Conservation (phyloP, 2,888 invertebrate species). For the Aproaerema taeniolella region DNA sequence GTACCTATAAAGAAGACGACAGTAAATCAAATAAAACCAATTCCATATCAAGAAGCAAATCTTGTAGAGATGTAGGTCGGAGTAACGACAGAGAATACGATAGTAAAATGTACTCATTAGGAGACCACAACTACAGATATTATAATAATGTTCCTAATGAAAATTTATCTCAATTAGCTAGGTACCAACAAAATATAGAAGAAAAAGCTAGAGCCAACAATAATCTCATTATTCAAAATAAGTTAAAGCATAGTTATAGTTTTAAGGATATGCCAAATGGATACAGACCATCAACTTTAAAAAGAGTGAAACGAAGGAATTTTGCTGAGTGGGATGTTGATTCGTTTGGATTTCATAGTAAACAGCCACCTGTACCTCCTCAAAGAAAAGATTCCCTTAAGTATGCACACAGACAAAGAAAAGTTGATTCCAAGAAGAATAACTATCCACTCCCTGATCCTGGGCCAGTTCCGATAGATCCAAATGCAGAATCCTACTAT, state of each 20-base stretch:
- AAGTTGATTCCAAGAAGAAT: conserved; percentile 62
- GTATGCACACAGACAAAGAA: conserved; percentile 71
- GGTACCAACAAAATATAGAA: conserved; percentile 79
- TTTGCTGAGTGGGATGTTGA: conserved; percentile 79
- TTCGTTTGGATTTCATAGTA: conserved; percentile 49
- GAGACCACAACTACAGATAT: conserved; percentile 50
- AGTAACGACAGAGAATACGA: conserved; percentile 47
- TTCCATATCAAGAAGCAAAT: conserved; percentile 70
- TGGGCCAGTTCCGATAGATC: conserved; percentile 64
- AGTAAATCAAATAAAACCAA: conserved; percentile 48
- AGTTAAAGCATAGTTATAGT: conserved; percentile 74
- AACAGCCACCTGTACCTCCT: conserved; percentile 59
- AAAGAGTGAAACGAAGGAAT: conserved; percentile 73
- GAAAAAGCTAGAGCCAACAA: conserved; percentile 72
- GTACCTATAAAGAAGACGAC: conserved; percentile 55
- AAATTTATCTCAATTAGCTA: conserved; percentile 75
- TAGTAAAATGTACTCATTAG: conserved; percentile 45
- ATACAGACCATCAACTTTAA: conserved; percentile 77
- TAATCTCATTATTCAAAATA: conserved; percentile 70
- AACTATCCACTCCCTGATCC: conserved; percentile 64
- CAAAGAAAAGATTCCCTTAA: conserved; percentile 70
- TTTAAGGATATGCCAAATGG: conserved; percentile 80
- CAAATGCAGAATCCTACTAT: conserved; percentile 69
- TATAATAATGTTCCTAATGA: conserved; percentile 51
- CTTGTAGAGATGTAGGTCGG: conserved; percentile 64